Conservation (phyloP, 2,797 vertebrate species). For the Lacerta bilineata region DNA sequence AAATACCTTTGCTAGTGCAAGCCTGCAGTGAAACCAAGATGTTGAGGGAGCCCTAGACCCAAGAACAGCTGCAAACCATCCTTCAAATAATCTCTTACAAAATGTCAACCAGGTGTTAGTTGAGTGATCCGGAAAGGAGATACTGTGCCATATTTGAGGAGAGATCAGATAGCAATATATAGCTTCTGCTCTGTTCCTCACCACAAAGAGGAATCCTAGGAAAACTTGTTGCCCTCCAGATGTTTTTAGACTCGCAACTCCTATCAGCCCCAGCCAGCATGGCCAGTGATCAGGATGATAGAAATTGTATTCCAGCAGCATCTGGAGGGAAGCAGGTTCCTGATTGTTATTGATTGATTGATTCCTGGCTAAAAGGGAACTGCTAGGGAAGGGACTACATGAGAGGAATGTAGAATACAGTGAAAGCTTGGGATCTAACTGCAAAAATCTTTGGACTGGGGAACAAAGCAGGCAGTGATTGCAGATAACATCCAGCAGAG, state of each 20-base stretch:
- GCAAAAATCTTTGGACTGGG: background rate
- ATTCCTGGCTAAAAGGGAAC: slow-evolving; percentile 2
- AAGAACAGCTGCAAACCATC: background rate
- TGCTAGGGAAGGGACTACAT: slow-evolving; percentile 30
- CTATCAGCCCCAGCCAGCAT: too few species aligned
- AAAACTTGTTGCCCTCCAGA: too few species aligned
- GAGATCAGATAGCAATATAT: background rate
- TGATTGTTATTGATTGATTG: too few species aligned
- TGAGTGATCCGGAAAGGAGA: background rate
- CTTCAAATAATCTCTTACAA: background rate
- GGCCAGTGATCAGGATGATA: too few species aligned
- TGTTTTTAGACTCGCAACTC: too few species aligned
- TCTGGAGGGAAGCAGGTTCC: background rate
- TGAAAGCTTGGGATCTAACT: background rate
- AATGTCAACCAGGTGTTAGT: slow-evolving; percentile 30
- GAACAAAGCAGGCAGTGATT: background rate
- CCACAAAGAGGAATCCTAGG: background rate
- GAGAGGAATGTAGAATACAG: background rate
- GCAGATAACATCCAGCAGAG: background rate
- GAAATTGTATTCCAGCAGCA: too few species aligned
- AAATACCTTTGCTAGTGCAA: background rate
- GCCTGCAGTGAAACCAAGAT: background rate
- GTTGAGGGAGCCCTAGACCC: background rate
- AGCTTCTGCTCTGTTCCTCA: slow-evolving; percentile 54
- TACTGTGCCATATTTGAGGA: slow-evolving; percentile 48